Percentiles rank a stretch among this genome's conserved stretches.
These are phyloP conservation scores for Eupithecia dodoneata DNA, from an alignment of 2,888 invertebrate genomes.

Conservation along the genomic window DNA sequence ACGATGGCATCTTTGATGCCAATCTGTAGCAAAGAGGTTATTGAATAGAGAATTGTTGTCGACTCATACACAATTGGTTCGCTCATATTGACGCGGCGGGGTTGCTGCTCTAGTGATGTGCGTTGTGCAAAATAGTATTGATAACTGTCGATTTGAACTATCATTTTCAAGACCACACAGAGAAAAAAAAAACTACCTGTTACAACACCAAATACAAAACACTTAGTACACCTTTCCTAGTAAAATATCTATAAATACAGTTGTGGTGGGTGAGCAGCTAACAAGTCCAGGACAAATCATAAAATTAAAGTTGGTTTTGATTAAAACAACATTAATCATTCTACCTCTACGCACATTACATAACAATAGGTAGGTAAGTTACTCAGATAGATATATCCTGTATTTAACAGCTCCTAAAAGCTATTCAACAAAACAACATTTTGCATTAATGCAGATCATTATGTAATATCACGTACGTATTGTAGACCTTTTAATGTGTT, in stretches of 20 bases:
- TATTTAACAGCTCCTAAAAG: not conserved
- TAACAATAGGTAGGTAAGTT: constrained; percentile 3
- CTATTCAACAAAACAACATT: not conserved
- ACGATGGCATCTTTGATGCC: constrained; percentile 57
- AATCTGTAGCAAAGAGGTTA: constrained; percentile 73
- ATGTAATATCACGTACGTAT: constrained; percentile 30
- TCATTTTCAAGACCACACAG: constrained; percentile 1
- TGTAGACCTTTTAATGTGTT: constrained; percentile 21
- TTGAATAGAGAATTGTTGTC: constrained; percentile 77
- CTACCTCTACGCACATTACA: not conserved
- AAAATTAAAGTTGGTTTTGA: not conserved
- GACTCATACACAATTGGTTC: constrained; percentile 77
- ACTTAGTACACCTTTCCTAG: too few species aligned
- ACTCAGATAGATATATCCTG: not conserved
- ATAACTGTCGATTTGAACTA: not conserved
- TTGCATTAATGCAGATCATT: constrained; percentile 24
- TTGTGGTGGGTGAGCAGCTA: not conserved
- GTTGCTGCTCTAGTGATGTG: constrained; percentile 65
- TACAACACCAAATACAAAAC: too few species aligned
- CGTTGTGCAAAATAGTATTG: constrained; percentile 1
- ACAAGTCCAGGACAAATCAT: not conserved
- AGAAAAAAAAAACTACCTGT: not conserved
- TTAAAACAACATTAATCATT: not conserved
- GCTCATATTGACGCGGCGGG: constrained; percentile 77
- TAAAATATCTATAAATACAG: not conserved